phyloP scores from a whole-genome alignment of 2,113 vertebrate genomes.

The Oenanthe oenanthe region DNA sequence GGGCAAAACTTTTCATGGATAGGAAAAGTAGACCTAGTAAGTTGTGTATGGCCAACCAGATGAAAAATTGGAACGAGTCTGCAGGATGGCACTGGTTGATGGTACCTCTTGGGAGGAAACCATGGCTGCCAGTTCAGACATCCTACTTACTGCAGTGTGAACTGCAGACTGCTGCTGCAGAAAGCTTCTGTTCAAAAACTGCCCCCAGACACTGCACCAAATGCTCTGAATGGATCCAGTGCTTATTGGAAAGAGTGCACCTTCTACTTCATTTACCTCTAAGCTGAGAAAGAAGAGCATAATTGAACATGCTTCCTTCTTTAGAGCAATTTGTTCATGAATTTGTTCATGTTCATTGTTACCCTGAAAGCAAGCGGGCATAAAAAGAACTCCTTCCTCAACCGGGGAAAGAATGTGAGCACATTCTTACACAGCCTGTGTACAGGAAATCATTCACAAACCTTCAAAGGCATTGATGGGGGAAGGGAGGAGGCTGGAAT shows the following conservation, averaged over 20 bases:
- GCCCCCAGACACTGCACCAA: background rate
- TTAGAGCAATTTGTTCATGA: conserved; percentile 34
- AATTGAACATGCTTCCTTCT: conserved; percentile 49
- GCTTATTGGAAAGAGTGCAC: background rate
- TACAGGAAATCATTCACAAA: conserved; percentile 69
- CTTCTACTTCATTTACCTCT: conserved; percentile 45
- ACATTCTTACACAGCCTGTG: conserved; percentile 35
- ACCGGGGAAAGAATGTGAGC: background rate
- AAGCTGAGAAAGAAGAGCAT: background rate
- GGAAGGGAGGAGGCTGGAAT: conserved; percentile 46
- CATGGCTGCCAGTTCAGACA: background rate
- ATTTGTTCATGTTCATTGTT: conserved; percentile 12
- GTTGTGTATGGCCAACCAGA: background rate
- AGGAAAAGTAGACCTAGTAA: background rate
- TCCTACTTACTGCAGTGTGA: background rate
- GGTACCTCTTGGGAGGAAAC: background rate
- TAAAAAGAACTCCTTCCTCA: background rate
- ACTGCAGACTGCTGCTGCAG: background rate
- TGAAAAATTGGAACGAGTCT: background rate
- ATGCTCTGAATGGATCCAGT: accelerated
- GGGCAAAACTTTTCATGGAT: background rate
- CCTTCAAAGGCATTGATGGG: conserved; percentile 66
- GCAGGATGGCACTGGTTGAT: background rate
- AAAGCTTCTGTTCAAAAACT: background rate
- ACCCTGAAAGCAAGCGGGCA: background rate